Percentiles rank a stretch among this genome's conserved stretches.
phyloP scores from a whole-genome alignment of 2,797 vertebrate species.

The Lophura swinhoii region DNA sequence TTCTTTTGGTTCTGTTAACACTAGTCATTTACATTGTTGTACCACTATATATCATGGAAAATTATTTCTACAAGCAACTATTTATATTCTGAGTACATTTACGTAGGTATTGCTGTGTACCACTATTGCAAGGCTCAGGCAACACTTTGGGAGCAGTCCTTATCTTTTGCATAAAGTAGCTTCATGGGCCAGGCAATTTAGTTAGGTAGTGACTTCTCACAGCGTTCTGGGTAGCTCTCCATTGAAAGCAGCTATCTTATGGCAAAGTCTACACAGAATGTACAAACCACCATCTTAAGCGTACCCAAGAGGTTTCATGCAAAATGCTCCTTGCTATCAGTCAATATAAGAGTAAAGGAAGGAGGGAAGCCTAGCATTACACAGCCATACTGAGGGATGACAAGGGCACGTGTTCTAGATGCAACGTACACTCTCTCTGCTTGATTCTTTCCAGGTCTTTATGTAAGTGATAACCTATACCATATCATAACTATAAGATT shows the following conservation, averaged over 20 bases:
- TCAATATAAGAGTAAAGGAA: background rate
- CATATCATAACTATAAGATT: background rate
- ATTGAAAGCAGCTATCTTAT: background rate
- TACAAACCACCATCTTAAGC: background rate
- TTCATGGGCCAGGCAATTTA: background rate
- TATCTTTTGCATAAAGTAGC: background rate
- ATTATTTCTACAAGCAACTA: background rate
- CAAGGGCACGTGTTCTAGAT: background rate
- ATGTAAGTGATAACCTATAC: background rate
- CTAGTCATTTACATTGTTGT: background rate
- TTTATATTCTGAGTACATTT: background rate
- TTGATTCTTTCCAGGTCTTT: background rate
- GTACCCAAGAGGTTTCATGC: background rate
- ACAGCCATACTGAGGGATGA: background rate
- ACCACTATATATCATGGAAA: background rate
- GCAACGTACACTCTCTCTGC: background rate
- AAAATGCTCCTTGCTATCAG: background rate
- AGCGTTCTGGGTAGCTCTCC: background rate
- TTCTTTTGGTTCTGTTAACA: background rate
- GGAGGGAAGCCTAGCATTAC: background rate
- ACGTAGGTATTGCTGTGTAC: background rate
- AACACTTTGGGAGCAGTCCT: background rate
- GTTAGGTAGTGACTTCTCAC: background rate
- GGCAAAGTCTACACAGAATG: background rate
- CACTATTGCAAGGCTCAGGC: background rate